Evolutionary conservation across 1,140 invertebrate species (phyloP), one percentile per base, ranked within the genome.

Genomic region (Drosophila sucinea): DNA sequence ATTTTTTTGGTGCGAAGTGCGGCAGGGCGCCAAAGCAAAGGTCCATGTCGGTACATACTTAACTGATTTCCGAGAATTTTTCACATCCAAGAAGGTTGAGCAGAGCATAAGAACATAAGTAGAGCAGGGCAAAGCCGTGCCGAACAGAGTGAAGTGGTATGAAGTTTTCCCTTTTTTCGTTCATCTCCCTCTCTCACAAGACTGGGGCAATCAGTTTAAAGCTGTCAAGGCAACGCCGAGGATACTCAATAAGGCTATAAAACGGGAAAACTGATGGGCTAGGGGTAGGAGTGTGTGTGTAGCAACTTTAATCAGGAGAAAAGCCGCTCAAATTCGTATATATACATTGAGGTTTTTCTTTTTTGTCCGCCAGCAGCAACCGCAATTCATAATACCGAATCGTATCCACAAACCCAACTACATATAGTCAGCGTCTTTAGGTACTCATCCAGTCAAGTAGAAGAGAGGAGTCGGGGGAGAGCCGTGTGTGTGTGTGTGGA

Each of bases 201-300:
- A 40, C 62, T 60, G 68, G 70, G 73, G 83, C 82, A 83, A 83
- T 87, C 84, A 84, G 84, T 89, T 87, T 87, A 87, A 87, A 87
- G 83, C 80, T 87, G 84, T 89, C 83, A 78, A 61, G 76, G 69
- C 64, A 78, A 65, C 63, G 41, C 62, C 60, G 63, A 69, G 70
- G 74, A 87, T 83, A 79, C 78, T 79, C 83, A 77, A 82, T 82
- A 77, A 60, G 71, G 67, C 67, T 51, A 80, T 89, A 89, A 89
- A 83, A 70, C 67, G 66, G 38, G 35, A 68, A 77, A 83, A 84
- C 67, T 73, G 79, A 80, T 60, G 41, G 33, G 56, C 64, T 70
- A 23, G 23, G 25, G 6, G 44, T 4, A 5, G 2, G 1, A 51
- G 47, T 71, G 57, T 67, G 77, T 77, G 40, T 69, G 63, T 41